Evolutionary conservation across 2,113 vertebrate species (phyloP).

Genomic region (Suncus etruscus): DNA sequence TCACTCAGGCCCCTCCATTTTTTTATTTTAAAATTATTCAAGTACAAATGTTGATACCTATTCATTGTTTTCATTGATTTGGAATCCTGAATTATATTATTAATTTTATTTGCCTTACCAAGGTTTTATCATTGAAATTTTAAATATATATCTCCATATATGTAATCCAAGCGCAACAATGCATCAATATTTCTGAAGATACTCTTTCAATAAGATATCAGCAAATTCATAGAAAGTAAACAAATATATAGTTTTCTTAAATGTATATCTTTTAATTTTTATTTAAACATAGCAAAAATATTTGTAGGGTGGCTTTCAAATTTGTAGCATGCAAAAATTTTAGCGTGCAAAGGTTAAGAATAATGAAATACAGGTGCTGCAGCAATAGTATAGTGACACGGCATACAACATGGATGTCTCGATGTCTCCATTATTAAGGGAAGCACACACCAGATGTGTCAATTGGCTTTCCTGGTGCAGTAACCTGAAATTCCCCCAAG

Average conservation of each 20-base stretch:
- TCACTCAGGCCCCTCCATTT: background rate
- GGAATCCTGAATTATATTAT: background rate
- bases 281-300: background rate
- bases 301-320: background rate
- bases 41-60: background rate
- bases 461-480: no score
- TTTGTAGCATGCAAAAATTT: background rate
- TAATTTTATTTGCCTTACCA: background rate
- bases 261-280: background rate
- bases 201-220: background rate
- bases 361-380: background rate
- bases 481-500: no score
- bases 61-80: conserved; percentile 22
- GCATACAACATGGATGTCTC: no score
- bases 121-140: conserved; percentile 27
- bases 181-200: background rate
- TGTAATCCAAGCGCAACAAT: background rate
- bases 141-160: background rate
- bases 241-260: background rate
- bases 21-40: conserved; percentile 46
- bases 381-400: no score
- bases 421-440: no score
- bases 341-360: background rate
- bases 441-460: no score
- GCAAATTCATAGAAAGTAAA: conserved; percentile 20